These are phyloP conservation scores for Puntigrus tetrazona DNA, from an alignment of 2,113 vertebrate species.

Conservation along the genomic window DNA sequence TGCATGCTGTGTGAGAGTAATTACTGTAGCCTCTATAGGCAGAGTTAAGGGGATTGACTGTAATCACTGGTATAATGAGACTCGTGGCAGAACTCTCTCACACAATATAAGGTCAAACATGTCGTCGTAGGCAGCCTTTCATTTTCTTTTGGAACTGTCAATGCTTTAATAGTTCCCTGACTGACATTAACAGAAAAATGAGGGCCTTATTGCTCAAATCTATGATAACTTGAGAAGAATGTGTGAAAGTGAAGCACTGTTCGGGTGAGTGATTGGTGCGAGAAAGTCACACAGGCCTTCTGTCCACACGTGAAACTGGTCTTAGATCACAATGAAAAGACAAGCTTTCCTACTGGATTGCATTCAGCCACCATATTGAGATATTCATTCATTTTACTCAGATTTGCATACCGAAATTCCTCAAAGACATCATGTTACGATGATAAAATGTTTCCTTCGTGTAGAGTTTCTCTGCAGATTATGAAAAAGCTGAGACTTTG, in stretches of 20 bases:
- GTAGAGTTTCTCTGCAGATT: constrained; percentile 9
- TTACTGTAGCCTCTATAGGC: constrained; percentile 45
- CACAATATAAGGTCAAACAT: constrained; percentile 56
- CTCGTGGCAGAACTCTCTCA: constrained; percentile 49
- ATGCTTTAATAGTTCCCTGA: constrained; percentile 57
- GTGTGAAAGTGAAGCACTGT: neutral
- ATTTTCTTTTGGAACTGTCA: constrained; percentile 52
- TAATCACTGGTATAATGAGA: constrained; percentile 49
- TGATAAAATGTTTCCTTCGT: constrained; percentile 1
- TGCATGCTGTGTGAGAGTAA: constrained; percentile 51
- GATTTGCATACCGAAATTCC: neutral
- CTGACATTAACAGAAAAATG: constrained; percentile 58
- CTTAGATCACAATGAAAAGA: neutral
- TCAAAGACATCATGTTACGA: constrained; percentile 9
- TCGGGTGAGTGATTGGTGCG: constrained; percentile 17
- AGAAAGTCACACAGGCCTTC: neutral
- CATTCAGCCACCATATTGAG: neutral
- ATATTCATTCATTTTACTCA: neutral
- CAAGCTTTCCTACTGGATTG: neutral
- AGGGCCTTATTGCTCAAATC: constrained; percentile 43
- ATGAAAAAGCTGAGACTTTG: neutral
- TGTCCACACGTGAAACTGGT: neutral
- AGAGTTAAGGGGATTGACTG: constrained; percentile 48
- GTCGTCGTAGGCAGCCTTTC: constrained; percentile 55
- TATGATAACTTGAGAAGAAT: constrained; percentile 56